Base-by-base conservation (phyloP, 2,113 vertebrate species). In the Paramisgurnus dabryanus region DNA sequence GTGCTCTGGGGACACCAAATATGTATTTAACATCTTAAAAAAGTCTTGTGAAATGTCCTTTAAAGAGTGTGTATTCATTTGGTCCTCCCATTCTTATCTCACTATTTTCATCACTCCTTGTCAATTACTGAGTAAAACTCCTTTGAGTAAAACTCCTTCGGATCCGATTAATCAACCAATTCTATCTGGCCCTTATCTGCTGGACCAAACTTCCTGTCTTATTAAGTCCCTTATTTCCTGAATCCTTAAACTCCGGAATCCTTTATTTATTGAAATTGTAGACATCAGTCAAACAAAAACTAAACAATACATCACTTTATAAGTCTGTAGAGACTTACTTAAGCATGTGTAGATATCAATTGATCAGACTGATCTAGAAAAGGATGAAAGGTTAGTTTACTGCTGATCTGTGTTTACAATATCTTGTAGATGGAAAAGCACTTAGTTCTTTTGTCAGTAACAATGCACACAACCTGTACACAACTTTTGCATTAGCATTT, bases 151-250 rank as follows among this genome's bases (percentile, higher is more conserved):
- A 79, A 63, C 65, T 49, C 27, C 27, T 34, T 34, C 27, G 27
- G 27, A 80, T 41, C 80, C 83, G 82, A 86, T 86, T 84, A 84
- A 77, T 80, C 67, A 68, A 47, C 71, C 80, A 84, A 82, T 84
- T 43, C 45, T 47, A 80, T 69, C 61, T 70, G 60, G 7, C 7
- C 34, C 17, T 80, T 50, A 76, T 80, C 78, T 76, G 43, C 47
- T 53, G 22, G 50, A 9, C 39, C 22, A 40, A 18, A n/a, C 55
- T 7, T 79, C 22, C 63, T 74, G 63, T n/a, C 66, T 57, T 61
- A 53, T 66, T 34, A 39, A 43, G n/a, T 60, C 43, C 22, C 3
- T n/a, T 68, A 60, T 60, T 60, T 68, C 50, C 53, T 67, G 34
- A 55, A 34, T 34, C 27, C 27, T 2, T 34, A 34, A 34, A 34